Base-by-base conservation (phyloP, 2,888 invertebrate genomes). In the Cloeon dipterum region DNA sequence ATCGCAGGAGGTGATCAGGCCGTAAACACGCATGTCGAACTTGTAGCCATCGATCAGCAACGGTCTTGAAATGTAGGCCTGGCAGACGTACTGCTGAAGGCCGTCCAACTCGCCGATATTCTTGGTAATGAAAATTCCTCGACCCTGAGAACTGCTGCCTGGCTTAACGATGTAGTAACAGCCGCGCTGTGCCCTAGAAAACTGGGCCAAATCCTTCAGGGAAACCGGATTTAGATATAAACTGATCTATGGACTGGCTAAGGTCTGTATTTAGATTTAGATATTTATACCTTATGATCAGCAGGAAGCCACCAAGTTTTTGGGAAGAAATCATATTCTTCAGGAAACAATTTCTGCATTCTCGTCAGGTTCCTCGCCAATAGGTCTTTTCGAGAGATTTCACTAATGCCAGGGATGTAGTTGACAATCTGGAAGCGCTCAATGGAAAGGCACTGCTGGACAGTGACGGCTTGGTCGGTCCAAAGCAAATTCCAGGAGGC, bases 241-340 rank as follows among this genome's bases (percentile, higher is more conserved):
- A 10, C 32, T 35, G 35, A 11, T 26, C n/a, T 35, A 23, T 17
- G 20, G n/a, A 18, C n/a, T n/a, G n/a, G n/a, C n/a, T n/a, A n/a
- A n/a, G n/a, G n/a, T n/a, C n/a, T n/a, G n/a, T n/a, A n/a, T n/a
- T n/a, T n/a, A n/a, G n/a, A n/a, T n/a, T n/a, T n/a, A n/a, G n/a
- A n/a, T n/a, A n/a, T n/a, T n/a, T n/a, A n/a, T n/a, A n/a, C n/a
- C n/a, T n/a, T n/a, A n/a, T n/a, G n/a, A n/a, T 88, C 86, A 16
- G 85, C 78, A 19, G 91, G 89, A 44, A 91, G 66, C 55, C 85
- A 82, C 88, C 89, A 91, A 7, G 88, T 85, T 60, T 79, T 83
- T 1, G 91, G 89, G 53, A 85, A 89, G 52, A 89, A 82, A 51
- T 77, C 79, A 54, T 88, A 91, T 43, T 89, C 88, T 47, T 74